phyloP scores from a whole-genome alignment of 2,888 invertebrate genomes.

The Plebejus melissa region DNA sequence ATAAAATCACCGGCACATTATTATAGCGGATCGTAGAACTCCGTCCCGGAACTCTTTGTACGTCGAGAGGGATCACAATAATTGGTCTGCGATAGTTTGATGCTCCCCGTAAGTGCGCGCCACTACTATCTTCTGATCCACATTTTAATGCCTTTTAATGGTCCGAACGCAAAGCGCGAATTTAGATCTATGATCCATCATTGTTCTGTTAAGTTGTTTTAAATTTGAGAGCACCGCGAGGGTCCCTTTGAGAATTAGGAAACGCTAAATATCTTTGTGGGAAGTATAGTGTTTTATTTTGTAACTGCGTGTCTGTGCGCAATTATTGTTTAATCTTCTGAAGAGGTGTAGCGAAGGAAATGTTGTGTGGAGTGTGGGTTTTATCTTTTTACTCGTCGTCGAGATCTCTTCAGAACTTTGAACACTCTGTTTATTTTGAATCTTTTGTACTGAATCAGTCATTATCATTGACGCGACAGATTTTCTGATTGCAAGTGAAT shows the following conservation, averaged over 20 bases:
- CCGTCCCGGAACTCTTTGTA: slow-evolving; percentile 39
- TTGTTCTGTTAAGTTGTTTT: slow-evolving; percentile 38
- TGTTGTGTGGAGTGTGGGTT: slow-evolving; percentile 13
- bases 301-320: slow-evolving; percentile 18
- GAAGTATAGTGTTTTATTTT: slow-evolving; percentile 11
- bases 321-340: slow-evolving; percentile 22
- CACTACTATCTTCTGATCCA: slow-evolving; percentile 44
- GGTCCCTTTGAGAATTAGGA: slow-evolving; percentile 26
- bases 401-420: slow-evolving; percentile 3
- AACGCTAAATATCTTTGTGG: slow-evolving; percentile 16
- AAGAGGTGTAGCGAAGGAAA: slow-evolving; percentile 14
- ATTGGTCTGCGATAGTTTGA: slow-evolving; percentile 43
- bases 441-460: neutral
- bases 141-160: slow-evolving; percentile 46
- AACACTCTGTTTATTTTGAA: slow-evolving; percentile 1
- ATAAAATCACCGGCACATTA: slow-evolving; percentile 47
- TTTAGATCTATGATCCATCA: slow-evolving; percentile 39
- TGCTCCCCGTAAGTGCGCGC: slow-evolving; percentile 44
- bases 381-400: slow-evolving; percentile 1
- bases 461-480: neutral
- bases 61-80: slow-evolving; percentile 38
- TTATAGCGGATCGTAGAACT: slow-evolving; percentile 39
- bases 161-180: slow-evolving; percentile 39
- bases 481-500: neutral
- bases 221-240: slow-evolving; percentile 36